Conservation (phyloP, 2,888 invertebrate species). For the Conomelus anceps region DNA sequence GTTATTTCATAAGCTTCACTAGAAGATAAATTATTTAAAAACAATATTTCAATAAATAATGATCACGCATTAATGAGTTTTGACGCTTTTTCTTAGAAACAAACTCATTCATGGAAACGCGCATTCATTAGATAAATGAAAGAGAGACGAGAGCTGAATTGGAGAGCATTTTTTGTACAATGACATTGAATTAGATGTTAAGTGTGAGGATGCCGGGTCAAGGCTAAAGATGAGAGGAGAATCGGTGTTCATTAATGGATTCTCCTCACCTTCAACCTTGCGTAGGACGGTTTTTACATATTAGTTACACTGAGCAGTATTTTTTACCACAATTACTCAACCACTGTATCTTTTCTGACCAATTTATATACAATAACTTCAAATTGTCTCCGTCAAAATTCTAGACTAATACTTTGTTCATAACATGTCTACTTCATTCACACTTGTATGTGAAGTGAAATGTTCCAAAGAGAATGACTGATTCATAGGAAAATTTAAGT, state of each 20-base stretch:
- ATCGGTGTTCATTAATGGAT: background rate
- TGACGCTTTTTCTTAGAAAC: background rate
- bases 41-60: background rate
- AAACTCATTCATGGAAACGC: background rate
- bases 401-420: background rate
- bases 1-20: background rate
- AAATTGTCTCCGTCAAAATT: background rate
- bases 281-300: too few species aligned
- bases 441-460: background rate
- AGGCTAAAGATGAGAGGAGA: background rate
- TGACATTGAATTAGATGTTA: background rate
- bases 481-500: background rate
- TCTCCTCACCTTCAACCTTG: background rate
- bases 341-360: background rate
- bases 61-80: background rate
- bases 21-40: background rate
- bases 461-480: background rate
- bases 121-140: background rate
- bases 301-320: background rate
- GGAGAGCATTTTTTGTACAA: background rate
- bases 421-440: background rate
- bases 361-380: background rate
- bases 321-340: background rate
- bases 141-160: background rate
- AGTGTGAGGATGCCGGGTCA: background rate